These are phyloP conservation scores for Andricus quercusramuli DNA, from an alignment of 2,888 invertebrate species.

Conservation along the genomic window DNA sequence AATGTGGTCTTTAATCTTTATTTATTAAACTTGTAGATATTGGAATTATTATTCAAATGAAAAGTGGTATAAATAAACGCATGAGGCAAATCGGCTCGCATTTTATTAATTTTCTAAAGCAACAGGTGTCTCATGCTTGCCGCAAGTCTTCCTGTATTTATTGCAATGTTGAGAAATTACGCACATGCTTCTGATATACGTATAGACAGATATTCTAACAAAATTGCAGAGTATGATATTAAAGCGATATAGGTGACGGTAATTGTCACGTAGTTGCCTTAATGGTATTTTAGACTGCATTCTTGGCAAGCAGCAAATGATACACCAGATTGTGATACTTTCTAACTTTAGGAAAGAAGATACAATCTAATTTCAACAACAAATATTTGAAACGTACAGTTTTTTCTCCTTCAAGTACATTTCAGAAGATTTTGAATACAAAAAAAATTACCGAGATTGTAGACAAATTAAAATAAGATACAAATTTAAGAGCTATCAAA, in stretches of 20 bases:
- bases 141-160: conserved; percentile 16
- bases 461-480: too few species aligned
- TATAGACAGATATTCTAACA: conserved; percentile 8
- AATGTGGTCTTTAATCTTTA: too few species aligned
- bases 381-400: too few species aligned
- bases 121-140: conserved; percentile 23
- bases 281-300: conserved; percentile 30
- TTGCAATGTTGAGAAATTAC: conserved; percentile 27
- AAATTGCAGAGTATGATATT: conserved; percentile 24
- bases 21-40: conserved; percentile 10
- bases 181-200: conserved; percentile 23
- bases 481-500: too few species aligned
- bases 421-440: too few species aligned
- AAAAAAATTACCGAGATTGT: too few species aligned
- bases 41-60: conserved; percentile 12
- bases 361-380: too few species aligned
- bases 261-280: conserved; percentile 25
- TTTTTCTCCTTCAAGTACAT: too few species aligned
- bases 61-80: conserved; percentile 28
- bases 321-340: conserved; percentile 15
- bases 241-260: conserved; percentile 1
- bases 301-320: conserved; percentile 20
- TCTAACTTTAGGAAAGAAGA: background rate
- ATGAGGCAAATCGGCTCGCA: background rate
- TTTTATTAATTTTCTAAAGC: background rate